phyloP scores from a whole-genome alignment of 2,113 vertebrate genomes.

The Colinus virginianus region DNA sequence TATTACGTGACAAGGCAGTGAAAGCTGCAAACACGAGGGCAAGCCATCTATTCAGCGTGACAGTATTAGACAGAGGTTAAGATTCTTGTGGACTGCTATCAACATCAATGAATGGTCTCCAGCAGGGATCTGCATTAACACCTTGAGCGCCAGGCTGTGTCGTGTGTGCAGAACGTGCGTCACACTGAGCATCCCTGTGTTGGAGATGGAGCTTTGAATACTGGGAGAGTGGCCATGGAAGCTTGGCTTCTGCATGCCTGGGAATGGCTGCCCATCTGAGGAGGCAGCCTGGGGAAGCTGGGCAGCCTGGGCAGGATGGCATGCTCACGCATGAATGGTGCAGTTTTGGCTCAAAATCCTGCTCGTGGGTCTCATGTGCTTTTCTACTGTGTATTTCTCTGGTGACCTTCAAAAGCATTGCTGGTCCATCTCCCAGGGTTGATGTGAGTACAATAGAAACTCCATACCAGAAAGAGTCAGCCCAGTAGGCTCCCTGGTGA shows the following conservation, averaged over 20 bases:
- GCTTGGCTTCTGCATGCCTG: neutral
- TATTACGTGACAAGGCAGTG: constrained; percentile 62
- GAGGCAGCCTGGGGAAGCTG: neutral
- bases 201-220: neutral
- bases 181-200: fast-evolving
- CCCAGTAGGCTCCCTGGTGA: neutral
- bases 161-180: neutral
- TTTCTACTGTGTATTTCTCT: neutral
- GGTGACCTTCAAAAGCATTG: neutral
- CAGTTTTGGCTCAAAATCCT: neutral
- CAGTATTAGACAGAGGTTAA: constrained; percentile 65
- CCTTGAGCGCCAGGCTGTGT: neutral
- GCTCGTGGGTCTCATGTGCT: fast-evolving
- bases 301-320: neutral
- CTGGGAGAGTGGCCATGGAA: fast-evolving
- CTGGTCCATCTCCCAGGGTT: neutral
- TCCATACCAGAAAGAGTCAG: neutral
- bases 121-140: constrained; percentile 19
- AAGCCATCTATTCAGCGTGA: constrained; percentile 37
- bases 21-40: constrained; percentile 50
- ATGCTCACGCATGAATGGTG: neutral
- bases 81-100: constrained; percentile 48
- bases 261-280: neutral
- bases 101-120: constrained; percentile 12
- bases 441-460: neutral